These are phyloP conservation scores for Patella caerulea DNA, from an alignment of 2,888 invertebrate species.

Conservation along the genomic window DNA sequence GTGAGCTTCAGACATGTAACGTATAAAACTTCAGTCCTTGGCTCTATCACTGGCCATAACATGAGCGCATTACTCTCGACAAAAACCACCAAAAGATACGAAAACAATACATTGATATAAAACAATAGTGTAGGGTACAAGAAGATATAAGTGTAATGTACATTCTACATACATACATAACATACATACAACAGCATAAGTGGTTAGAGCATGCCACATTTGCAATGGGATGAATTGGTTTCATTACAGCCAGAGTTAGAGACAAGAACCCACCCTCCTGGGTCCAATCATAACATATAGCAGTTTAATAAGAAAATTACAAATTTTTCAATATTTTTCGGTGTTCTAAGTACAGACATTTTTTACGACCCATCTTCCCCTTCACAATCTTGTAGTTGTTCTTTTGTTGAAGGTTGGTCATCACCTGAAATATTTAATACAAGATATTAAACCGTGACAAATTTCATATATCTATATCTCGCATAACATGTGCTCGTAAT, in stretches of 20 bases:
- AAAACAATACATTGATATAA: slow-evolving; percentile 12
- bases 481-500: too few relatives aligned
- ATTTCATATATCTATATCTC: too few relatives aligned
- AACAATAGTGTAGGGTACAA: slow-evolving; percentile 12
- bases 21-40: slow-evolving; percentile 5
- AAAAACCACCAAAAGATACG: slow-evolving; percentile 12
- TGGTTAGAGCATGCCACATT: not conserved
- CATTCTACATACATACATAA: slow-evolving; percentile 13
- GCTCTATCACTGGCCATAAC: slow-evolving; percentile 9
- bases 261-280: slow-evolving; percentile 11
- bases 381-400: slow-evolving; percentile 86
- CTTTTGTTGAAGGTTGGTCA: slow-evolving; percentile 86
- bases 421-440: slow-evolving; percentile 76
- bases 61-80: slow-evolving; percentile 4
- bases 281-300: slow-evolving; percentile 39
- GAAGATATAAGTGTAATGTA: slow-evolving; percentile 4
- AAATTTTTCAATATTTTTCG: slow-evolving; percentile 31
- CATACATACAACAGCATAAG: slow-evolving; percentile 9
- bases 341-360: slow-evolving; percentile 37
- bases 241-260: slow-evolving; percentile 1
- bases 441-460: not conserved
- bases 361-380: slow-evolving; percentile 81
- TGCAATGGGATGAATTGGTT: not conserved
- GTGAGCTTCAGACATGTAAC: not conserved
- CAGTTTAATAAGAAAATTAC: slow-evolving; percentile 46